Evolutionary conservation across 2,888 invertebrate genomes (phyloP).

Genomic region (Hypselothyrea guttata): DNA sequence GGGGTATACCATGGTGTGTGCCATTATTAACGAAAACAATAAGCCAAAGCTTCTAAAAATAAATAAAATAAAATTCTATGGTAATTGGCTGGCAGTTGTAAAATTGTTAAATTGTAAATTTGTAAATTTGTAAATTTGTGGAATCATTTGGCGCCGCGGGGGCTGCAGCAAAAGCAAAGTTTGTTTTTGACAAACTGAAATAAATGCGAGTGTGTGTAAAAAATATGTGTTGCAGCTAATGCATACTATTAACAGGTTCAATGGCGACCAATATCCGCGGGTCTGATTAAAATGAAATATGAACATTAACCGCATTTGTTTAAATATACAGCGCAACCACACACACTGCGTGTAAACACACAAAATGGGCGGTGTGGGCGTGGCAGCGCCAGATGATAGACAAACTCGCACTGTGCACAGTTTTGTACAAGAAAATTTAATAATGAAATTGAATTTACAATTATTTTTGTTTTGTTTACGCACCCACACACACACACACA

Average conservation of each 20-base stretch:
- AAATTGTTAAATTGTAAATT: too few relatives aligned
- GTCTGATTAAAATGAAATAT: conserved; percentile 76
- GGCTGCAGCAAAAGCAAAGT: conserved; percentile 46
- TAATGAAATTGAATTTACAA: conserved; percentile 78
- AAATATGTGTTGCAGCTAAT: conserved; percentile 54
- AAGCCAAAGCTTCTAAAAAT: conserved; percentile 66
- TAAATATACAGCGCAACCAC: conserved; percentile 71
- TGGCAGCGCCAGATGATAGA: conserved; percentile 56
- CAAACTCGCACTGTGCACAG: conserved; percentile 48
- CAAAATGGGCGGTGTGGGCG: neutral
- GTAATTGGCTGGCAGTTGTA: conserved; percentile 59
- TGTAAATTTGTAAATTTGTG: conserved; percentile 64
- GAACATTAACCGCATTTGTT: conserved; percentile 79
- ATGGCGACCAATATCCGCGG: conserved; percentile 49
- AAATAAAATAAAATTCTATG: conserved; percentile 62
- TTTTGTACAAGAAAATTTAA: conserved; percentile 66
- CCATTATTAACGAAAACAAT: conserved; percentile 37
- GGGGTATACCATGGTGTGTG: neutral
- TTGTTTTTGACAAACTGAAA: conserved; percentile 75
- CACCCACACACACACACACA: conserved; percentile 14
- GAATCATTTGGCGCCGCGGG: conserved; percentile 46
- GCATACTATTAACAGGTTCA: conserved; percentile 60
- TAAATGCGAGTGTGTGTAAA: conserved; percentile 29
- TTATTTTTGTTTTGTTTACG: conserved; percentile 73
- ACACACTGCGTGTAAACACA: conserved; percentile 50